phyloP scores from a whole-genome alignment of 1,140 invertebrate species.

The Galendromus occidentalis region DNA sequence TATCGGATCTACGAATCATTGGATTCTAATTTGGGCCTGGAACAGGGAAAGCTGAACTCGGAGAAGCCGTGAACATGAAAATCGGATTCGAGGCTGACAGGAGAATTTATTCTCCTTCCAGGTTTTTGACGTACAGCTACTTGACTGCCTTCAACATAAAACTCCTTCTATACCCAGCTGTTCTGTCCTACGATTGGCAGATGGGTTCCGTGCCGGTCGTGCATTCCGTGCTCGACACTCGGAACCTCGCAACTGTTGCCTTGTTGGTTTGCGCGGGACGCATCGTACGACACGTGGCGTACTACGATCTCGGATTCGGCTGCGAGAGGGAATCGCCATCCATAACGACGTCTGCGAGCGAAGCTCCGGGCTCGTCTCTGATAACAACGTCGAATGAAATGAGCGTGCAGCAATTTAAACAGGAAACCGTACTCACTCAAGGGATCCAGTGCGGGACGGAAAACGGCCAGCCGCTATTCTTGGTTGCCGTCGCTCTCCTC shows the following conservation, averaged over 20 bases:
- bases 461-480: conserved; percentile 12
- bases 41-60: too few species aligned
- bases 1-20: too few species aligned
- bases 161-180: conserved; percentile 31
- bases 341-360: not conserved
- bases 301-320: not conserved
- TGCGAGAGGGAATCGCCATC: not conserved
- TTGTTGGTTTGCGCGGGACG: conserved; percentile 14
- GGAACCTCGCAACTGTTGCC: conserved; percentile 26
- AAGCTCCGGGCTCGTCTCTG: not conserved
- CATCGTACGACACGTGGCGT: conserved; percentile 1
- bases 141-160: conserved; percentile 34
- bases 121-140: conserved; percentile 33
- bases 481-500: conserved; percentile 23
- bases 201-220: conserved; percentile 36
- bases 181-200: conserved; percentile 37
- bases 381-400: not conserved
- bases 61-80: too few species aligned
- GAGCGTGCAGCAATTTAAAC: not conserved
- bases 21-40: too few species aligned
- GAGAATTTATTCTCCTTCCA: conserved; percentile 18
- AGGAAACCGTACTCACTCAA: not conserved
- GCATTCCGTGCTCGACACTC: conserved; percentile 26
- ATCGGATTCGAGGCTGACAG: too few species aligned
- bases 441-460: not conserved